Evolutionary conservation across 1,140 invertebrate genomes (phyloP).

Genomic region (Colletes latitarsis): DNA sequence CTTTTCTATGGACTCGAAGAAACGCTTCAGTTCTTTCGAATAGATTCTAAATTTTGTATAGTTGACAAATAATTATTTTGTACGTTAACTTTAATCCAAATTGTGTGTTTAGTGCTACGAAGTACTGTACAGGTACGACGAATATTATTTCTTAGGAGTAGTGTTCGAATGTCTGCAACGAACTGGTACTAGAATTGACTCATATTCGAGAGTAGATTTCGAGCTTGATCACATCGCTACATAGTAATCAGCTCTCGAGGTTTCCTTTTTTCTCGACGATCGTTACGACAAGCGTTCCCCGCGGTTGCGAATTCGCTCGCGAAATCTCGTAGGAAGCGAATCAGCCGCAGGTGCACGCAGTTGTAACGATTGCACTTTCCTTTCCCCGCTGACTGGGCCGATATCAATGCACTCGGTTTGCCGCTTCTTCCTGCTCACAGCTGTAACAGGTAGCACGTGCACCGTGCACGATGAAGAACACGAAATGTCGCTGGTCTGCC

Average conservation of each 20-base stretch:
- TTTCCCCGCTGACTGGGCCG: neutral
- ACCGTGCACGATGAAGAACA: slow-evolving; percentile 14
- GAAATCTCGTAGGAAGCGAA: slow-evolving; percentile 35
- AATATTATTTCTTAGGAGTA: no score
- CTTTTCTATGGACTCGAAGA: no score
- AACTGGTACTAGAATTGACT: no score
- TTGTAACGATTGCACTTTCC: slow-evolving; percentile 51
- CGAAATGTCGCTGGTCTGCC: slow-evolving; percentile 25
- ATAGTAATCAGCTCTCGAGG: neutral
- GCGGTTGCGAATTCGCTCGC: slow-evolving; percentile 35
- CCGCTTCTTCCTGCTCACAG: slow-evolving; percentile 37
- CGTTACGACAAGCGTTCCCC: slow-evolving; percentile 15
- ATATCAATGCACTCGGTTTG: slow-evolving; percentile 45
- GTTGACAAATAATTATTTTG: no score
- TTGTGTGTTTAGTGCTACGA: no score
- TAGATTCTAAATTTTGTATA: no score
- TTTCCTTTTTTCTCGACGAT: neutral
- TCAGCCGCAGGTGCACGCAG: slow-evolving; percentile 49
- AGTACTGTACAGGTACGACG: no score
- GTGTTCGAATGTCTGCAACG: no score
- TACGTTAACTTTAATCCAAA: no score
- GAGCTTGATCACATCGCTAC: no score
- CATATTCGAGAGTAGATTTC: no score
- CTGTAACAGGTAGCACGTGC: slow-evolving; percentile 36
- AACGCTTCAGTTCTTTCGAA: no score